These are phyloP conservation scores for Myioborus miniatus DNA, from an alignment of 2,797 vertebrate species.

Conservation along the genomic window DNA sequence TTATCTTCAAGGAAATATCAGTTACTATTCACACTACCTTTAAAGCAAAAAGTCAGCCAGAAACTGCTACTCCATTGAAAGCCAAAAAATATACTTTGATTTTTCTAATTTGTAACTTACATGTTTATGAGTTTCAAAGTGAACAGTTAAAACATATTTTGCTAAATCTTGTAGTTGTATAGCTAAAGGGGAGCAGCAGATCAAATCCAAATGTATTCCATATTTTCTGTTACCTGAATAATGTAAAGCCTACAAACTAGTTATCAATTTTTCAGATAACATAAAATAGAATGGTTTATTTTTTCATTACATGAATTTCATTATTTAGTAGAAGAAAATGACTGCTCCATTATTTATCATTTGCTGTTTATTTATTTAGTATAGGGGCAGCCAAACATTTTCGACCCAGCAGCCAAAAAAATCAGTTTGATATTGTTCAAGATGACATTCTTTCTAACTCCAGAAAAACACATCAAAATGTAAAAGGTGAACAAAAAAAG, in stretches of 20 bases:
- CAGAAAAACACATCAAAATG: not conserved
- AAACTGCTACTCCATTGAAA: not conserved
- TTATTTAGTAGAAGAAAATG: conserved; percentile 55
- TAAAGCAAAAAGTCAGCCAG: not conserved
- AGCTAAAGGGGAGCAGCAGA: not conserved
- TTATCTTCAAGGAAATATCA: not conserved
- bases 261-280: conserved; percentile 56
- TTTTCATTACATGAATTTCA: conserved; percentile 48
- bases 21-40: not conserved
- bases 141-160: not conserved
- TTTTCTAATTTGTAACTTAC: not conserved
- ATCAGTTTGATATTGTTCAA: not conserved
- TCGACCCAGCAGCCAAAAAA: not conserved
- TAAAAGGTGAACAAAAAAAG: not conserved
- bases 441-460: not conserved
- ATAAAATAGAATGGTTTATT: conserved; percentile 38
- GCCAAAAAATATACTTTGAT: not conserved
- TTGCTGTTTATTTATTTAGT: conserved; percentile 38
- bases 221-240: conserved; percentile 30
- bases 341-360: conserved; percentile 54
- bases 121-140: not conserved
- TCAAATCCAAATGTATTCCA: not conserved
- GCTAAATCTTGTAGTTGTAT: not conserved
- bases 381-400: not conserved
- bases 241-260: conserved; percentile 30